Base-by-base conservation (phyloP, 2,797 vertebrate species). In the Synaphobranchus kaupii region DNA sequence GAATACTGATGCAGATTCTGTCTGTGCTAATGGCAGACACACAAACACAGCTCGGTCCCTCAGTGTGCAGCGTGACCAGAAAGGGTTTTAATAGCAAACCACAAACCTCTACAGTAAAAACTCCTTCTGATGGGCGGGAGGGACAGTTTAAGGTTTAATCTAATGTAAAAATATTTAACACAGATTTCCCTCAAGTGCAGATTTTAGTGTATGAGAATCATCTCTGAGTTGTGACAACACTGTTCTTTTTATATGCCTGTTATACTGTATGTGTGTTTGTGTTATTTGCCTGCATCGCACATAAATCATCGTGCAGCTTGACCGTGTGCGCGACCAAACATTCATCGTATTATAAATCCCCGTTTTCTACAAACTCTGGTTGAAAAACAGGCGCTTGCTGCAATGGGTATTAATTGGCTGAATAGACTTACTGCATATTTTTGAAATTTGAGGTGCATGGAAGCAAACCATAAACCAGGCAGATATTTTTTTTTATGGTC, bases 1-100 rank as follows among this genome's bases (percentile, higher is more conserved):
- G 96, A 97, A 97, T 97, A 96, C 96, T 97, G 96, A 98, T 98
- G 97, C 97, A 94, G 95, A 95, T 94, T 92, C 52, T 91, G 96
- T 96, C 95, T 96, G 95, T 54, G 80, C 48, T 73, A 47, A 88
- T 1, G 20, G 50, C 95, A 94, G 93, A 95, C 94, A 80, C 3
- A 44, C 13, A 39, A 20, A 48, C 39, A 48, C 39, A 80, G 76
- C 48, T n/a, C 0, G 56, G 39, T 39, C 86, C 54, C 28, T 28
- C n/a, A 60, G n/a, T 71, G 80, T 50, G 63, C 80, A 2, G 20
- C 47, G 9, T 50, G 25, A 48, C 15, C 50, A 22, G 25, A 48
- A 39, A 60, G 58, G 31, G 48, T 54, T 82, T 82, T 63, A 47
- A 86, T n/a, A 66, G 60, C 47, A 39, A 80, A 22, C 2, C 39